A percentile compares a stretch with the other conserved stretches of the same genome.
These are phyloP conservation scores for Cyrtodaria siliqua DNA, from an alignment of 2,888 invertebrate genomes.

Conservation along the genomic window DNA sequence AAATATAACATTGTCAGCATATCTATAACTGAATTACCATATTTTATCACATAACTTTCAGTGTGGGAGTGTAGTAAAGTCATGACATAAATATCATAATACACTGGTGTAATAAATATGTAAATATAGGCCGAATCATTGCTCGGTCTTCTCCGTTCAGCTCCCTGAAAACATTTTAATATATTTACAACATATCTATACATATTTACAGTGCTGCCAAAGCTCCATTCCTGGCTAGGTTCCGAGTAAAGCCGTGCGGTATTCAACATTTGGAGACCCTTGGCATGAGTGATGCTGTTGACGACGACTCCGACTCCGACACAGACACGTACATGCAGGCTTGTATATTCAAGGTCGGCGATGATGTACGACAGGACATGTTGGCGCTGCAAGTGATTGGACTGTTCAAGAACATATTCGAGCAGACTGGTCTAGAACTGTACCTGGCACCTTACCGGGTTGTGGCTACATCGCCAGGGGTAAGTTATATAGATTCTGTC, in stretches of 20 bases:
- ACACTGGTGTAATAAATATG: no score
- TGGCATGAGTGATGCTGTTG: conserved; percentile 79
- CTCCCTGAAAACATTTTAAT: no score
- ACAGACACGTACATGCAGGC: conserved; percentile 95
- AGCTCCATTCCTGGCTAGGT: conserved; percentile 98
- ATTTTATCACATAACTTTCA: no score
- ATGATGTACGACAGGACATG: conserved; percentile 93
- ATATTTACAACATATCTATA: no score
- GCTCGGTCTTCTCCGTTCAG: no score
- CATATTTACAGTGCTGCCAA: conserved; percentile 95
- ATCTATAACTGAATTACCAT: no score
- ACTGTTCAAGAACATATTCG: conserved; percentile 94
- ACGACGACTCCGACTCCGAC: background rate
- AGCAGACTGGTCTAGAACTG: conserved; percentile 93
- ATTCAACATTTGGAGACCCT: conserved; percentile 94
- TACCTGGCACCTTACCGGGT: conserved; percentile 99
- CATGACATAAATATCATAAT: no score
- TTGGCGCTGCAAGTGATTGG: conserved; percentile 98
- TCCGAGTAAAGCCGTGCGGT: conserved; percentile 96
- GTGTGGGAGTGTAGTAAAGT: no score
- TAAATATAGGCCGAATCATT: no score
- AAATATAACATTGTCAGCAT: no score
- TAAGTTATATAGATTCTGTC: conserved; percentile 88
- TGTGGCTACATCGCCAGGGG: conserved; percentile 94
- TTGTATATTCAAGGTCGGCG: conserved; percentile 95